phyloP scores from a whole-genome alignment of 1,140 invertebrate genomes.

The Dendroctonus ponderosae region DNA sequence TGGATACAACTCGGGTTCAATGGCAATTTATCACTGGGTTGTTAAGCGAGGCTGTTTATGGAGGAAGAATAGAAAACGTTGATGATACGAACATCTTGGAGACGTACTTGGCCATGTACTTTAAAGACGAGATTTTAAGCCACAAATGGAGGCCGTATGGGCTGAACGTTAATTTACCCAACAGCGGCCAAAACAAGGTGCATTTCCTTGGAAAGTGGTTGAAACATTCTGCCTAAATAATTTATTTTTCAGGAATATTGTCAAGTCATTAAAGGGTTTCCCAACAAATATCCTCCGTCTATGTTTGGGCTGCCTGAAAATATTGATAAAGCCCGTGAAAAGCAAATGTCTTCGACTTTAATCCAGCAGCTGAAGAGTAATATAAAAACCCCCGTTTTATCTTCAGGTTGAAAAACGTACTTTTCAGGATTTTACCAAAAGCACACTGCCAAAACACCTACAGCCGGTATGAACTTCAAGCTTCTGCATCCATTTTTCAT shows the following conservation, averaged over 20 bases:
- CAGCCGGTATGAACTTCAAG: slow-evolving; percentile 43
- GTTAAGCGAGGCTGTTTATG: slow-evolving; percentile 81
- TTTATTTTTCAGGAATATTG: slow-evolving; percentile 60
- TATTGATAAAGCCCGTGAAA: slow-evolving; percentile 75
- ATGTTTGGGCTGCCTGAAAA: slow-evolving; percentile 81
- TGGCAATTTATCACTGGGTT: slow-evolving; percentile 82
- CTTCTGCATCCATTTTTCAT: slow-evolving; percentile 67
- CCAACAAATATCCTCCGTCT: slow-evolving; percentile 66
- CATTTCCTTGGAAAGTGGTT: neutral
- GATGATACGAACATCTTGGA: slow-evolving; percentile 74
- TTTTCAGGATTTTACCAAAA: slow-evolving; percentile 38
- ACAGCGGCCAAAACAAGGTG: slow-evolving; percentile 47
- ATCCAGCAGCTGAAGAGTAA: slow-evolving; percentile 65
- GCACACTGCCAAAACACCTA: slow-evolving; percentile 17
- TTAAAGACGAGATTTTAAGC: slow-evolving; percentile 61
- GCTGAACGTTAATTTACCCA: slow-evolving; percentile 54
- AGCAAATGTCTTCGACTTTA: slow-evolving; percentile 62
- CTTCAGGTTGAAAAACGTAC: slow-evolving; percentile 33
- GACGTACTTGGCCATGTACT: slow-evolving; percentile 74
- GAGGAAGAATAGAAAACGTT: slow-evolving; percentile 80
- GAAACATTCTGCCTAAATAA: neutral
- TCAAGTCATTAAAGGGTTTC: slow-evolving; percentile 61
- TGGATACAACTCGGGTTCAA: slow-evolving; percentile 52
- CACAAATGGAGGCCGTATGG: slow-evolving; percentile 60
- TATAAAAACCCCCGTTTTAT: slow-evolving; percentile 5